phyloP scores from a whole-genome alignment of 2,797 vertebrate genomes.

The Mus minutoides region DNA sequence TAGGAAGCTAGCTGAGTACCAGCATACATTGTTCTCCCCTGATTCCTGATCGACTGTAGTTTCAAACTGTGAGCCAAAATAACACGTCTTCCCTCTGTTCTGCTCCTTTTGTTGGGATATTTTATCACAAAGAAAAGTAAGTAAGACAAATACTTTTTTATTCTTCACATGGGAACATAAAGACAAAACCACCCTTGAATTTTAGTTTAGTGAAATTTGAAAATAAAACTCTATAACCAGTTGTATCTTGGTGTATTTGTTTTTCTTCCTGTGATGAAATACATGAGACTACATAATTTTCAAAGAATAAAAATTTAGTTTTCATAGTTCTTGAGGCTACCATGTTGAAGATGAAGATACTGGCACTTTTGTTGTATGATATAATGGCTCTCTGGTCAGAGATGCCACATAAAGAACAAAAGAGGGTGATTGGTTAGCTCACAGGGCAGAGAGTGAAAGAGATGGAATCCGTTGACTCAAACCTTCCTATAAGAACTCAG shows the following conservation, averaged over 20 bases:
- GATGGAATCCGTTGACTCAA: not conserved
- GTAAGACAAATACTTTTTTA: not conserved
- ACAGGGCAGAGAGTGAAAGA: not conserved
- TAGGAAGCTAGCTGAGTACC: not conserved
- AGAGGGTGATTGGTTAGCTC: not conserved
- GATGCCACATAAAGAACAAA: not conserved
- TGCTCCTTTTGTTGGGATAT: not conserved
- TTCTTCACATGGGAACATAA: not conserved
- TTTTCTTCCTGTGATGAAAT: not conserved
- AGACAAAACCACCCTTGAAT: not conserved
- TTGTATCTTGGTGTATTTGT: not conserved
- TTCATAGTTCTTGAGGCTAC: not conserved
- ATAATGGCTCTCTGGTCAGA: not conserved
- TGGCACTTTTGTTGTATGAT: not conserved
- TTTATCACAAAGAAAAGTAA: not conserved
- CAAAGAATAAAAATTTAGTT: not conserved
- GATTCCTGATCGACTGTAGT: not conserved
- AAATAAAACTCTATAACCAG: conserved; percentile 8
- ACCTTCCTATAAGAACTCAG: not conserved
- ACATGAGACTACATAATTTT: not conserved
- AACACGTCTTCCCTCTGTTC: not conserved
- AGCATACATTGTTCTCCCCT: not conserved
- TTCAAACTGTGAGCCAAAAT: not conserved
- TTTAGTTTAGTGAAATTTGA: conserved; percentile 21
- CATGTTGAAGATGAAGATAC: not conserved